Evolutionary conservation across 1,140 invertebrate species (phyloP), one percentile per base, ranked within the genome.

Genomic region (Scaptomyza hsui): DNA sequence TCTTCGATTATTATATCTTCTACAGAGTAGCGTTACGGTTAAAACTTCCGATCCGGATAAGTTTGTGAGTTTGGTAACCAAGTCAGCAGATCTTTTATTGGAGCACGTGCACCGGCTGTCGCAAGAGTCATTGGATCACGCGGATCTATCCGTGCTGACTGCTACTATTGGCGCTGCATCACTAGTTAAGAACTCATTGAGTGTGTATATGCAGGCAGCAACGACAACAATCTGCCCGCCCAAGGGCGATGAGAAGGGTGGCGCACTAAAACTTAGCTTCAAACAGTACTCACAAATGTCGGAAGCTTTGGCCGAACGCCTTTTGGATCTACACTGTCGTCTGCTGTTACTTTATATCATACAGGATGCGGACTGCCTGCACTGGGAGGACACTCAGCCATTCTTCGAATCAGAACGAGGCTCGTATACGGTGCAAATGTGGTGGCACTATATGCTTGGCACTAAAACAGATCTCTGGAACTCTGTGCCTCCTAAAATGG

Each of bases 391-490:
- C 62, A 89, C 90, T 4, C 93, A 93, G 61, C 91, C 93, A 1
- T 95, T 94, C 78, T 95, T 92, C 72, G 95, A 95, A 89, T 94
- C 93, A 6, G 95, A 96, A 75, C 91, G 94, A 24, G 95, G 95
- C 1, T 96, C 95, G 1, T 96, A 95, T 42, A 94, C 94, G 3
- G 93, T 97, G 47, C 96, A 96, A 89, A 96, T 96, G 93, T 97
- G 96, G 96, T 95, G 95, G 94, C 92, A 96, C 3, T 97, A 97
- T 78, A 96, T 97, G 94, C 94, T 96, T 92, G 95, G 96, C 94
- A 95, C 94, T 3, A 94, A 93, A 73, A 93, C 94, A 77, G 95
- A 96, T 92, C 90, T 96, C 21, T 96, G 96, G 95, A 95, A 94
- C 67, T 96, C 95, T 0, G 95, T 96, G 4, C 95, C 96, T 2